Base-by-base conservation (phyloP, 2,888 invertebrate genomes). In the Germaria angustata region DNA sequence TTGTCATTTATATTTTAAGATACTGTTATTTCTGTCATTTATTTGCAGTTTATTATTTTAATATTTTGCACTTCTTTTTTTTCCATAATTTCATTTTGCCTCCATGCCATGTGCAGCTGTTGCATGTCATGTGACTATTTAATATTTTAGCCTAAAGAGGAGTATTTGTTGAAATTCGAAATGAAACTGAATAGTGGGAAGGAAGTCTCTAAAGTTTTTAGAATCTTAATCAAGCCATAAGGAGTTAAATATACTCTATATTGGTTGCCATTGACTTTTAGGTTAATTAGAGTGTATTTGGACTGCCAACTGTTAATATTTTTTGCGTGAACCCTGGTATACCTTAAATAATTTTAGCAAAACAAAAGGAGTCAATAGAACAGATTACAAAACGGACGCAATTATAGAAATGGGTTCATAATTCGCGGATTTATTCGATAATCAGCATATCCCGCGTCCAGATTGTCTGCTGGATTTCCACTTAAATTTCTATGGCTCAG, bases 41-140 rank as follows among this genome's bases (percentile, higher is more conserved):
- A 80, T 75, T 80, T 75, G 32, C 80, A 51, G 55, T 80, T 75
- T 75, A 75, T 80, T 75, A 80, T 68, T 80, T 80, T 69, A 69
- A 75, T 75, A 69, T 69, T 46, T 69, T 65, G 63, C 55, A 36
- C 39, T 57, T 59, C 6, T 28, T 36, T 59, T 34, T n/a, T 32
- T 34, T 55, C 44, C 32, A 69, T 59, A 15, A 65, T 66, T 66
- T 59, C 20, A 65, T 72, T 24, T 51, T 69, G 46, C 71, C 17
- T 41, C 75, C 75, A 22, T 24, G 46, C 49, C 24, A 24, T 73
- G 13, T 73, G 75, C 82, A 82, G 82, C 82, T 82, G 82, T 82
- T 82, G 78, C 79, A 75, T 76, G 82, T 66, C 75, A 53, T 66
- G 22, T 39, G 44, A 55, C 11, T 36, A 28, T 57, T 34, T 71